Base-by-base conservation (phyloP, 2,797 vertebrate species). In the Gallinago stenura region DNA sequence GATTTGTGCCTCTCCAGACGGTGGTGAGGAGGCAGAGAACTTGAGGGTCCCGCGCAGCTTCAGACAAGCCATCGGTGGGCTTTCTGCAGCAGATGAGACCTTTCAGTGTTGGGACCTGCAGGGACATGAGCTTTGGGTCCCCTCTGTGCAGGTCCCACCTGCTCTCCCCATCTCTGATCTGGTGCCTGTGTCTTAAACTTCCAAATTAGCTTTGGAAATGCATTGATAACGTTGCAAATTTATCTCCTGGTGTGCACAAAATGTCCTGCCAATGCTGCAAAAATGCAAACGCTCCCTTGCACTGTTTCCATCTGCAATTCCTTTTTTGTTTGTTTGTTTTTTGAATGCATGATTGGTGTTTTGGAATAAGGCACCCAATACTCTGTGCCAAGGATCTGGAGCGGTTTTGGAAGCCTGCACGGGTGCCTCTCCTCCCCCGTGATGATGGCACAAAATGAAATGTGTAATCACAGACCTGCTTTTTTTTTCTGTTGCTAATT, bases 391-490 rank as follows among this genome's bases (percentile, higher is more conserved):
- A 72, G 65, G 17, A 15, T 75, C 41, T 31, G 64, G 73, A 94
- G 81, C 30, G 43, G 4, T 70, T 75, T 83, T 43, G 82, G 93
- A 73, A 83, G 87, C 33, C 64, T 24, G 78, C 3, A 1, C 6
- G 2, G 81, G 84, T 77, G 89, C 77, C 48, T 71, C 54, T 71
- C 78, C 51, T 58, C 64, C n/a, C 45, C 78, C 26, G 53, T 87
- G 82, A 68, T 51, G 77, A 83, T 35, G 81, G 60, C 81, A 81
- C 70, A 12, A 62, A 81, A 77, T 25, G 73, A 89, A 83, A 73
- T 39, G 70, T 81, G 85, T 73, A 87, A 73, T 88, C 93, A 82
- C 89, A 89, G 89, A 58, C 65, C 83, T 92, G 89, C 89, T 90
- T 77, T 68, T 77, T 77, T 35, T 68, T 90, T 83, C 87, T 87